Evolutionary conservation across 2,888 invertebrate genomes (phyloP).

Genomic region (Ophion slaviceki): DNA sequence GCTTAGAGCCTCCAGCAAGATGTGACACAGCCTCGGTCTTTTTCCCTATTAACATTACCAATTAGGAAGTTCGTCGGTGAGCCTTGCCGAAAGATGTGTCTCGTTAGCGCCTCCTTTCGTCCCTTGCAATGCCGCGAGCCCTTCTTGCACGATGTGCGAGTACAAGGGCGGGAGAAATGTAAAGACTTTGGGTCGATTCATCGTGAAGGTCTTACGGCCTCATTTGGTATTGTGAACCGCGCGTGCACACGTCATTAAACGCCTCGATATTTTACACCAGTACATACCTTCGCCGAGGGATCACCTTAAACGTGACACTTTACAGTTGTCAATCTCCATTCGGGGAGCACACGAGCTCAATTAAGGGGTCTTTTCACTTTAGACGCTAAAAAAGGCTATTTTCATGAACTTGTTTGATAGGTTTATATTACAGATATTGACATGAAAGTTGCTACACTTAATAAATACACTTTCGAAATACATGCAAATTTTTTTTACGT

Average conservation of each 20-base stretch:
- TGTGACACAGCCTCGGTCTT: constrained; percentile 45
- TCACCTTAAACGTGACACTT: constrained; percentile 26
- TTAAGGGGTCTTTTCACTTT: not conserved
- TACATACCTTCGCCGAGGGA: not conserved
- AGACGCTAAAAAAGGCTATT: too few relatives aligned
- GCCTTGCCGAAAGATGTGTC: constrained; percentile 26
- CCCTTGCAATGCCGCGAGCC: not conserved
- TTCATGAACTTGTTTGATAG: too few relatives aligned
- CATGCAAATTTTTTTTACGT: too few relatives aligned
- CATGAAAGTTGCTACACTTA: too few relatives aligned
- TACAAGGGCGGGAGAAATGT: constrained; percentile 37
- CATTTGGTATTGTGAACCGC: constrained; percentile 52
- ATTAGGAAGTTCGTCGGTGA: constrained; percentile 61
- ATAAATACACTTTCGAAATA: too few relatives aligned
- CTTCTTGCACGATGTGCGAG: constrained; percentile 1
- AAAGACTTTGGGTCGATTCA: constrained; percentile 46
- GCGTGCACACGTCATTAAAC: constrained; percentile 42
- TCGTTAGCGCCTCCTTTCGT: constrained; percentile 20
- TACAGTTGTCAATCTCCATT: constrained; percentile 19
- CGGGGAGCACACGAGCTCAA: not conserved
- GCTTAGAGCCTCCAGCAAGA: constrained; percentile 37
- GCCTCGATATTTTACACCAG: constrained; percentile 39
- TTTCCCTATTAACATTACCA: constrained; percentile 61
- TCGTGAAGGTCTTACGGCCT: constrained; percentile 47
- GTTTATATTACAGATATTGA: too few relatives aligned